Percentiles rank a stretch among this genome's conserved stretches.
phyloP scores from a whole-genome alignment of 1,140 invertebrate genomes.

The Tigriopus japonicus region DNA sequence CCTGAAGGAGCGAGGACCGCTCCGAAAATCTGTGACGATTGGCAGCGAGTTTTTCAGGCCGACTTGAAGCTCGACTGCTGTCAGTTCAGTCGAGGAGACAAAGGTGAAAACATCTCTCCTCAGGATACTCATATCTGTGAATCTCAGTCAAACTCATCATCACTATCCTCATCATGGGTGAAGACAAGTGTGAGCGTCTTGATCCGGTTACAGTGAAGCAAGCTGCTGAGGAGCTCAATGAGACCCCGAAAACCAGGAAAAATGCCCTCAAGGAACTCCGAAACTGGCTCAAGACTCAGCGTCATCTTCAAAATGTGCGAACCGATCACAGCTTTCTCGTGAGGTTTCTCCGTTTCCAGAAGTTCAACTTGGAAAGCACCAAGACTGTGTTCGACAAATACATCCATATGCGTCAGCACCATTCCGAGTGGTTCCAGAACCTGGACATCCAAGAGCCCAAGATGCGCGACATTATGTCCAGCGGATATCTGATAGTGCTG shows the following conservation, averaged over 20 bases:
- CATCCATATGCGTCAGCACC: constrained; percentile 52
- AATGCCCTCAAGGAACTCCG: constrained; percentile 3
- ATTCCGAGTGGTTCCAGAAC: constrained; percentile 61
- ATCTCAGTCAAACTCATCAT: too few relatives aligned
- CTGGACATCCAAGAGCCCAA: constrained; percentile 34
- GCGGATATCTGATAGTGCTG: constrained; percentile 48
- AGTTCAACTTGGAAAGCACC: constrained; percentile 60
- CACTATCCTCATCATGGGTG: too few relatives aligned
- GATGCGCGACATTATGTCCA: background rate
- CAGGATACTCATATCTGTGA: too few relatives aligned
- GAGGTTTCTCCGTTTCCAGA: constrained; percentile 61
- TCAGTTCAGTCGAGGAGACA: too few relatives aligned
- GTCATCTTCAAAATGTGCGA: background rate
- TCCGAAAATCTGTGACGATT: too few relatives aligned
- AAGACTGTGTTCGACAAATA: constrained; percentile 68
- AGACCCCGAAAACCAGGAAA: background rate
- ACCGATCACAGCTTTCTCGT: constrained; percentile 51
- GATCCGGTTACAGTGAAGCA: too few relatives aligned
- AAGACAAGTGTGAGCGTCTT: too few relatives aligned
- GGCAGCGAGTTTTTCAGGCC: too few relatives aligned
- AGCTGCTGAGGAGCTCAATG: background rate
- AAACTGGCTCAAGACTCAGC: background rate
- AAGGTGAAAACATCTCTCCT: too few relatives aligned
- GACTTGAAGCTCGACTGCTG: too few relatives aligned
- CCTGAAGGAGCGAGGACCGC: too few relatives aligned